Base-by-base conservation (phyloP, 2,797 vertebrate species). In the Chanos chanos region DNA sequence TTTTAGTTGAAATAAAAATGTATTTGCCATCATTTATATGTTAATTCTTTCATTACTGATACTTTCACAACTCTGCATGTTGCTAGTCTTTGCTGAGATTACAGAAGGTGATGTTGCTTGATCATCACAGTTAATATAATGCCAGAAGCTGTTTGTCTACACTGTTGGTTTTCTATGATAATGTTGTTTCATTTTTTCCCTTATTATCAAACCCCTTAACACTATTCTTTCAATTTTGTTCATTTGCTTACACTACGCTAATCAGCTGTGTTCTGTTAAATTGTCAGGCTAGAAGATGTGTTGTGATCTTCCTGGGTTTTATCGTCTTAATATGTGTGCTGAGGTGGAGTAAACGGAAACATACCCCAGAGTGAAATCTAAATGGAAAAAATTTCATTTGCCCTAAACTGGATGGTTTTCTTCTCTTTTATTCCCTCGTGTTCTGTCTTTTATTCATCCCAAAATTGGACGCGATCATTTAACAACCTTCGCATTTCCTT, bases 361-460 rank as follows among this genome's bases (percentile, higher is more conserved):
- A 63, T 33, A 66, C 57, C 71, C 13, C 66, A 64, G 68, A 75
- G 75, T 80, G 71, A 66, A 66, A 49, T 77, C 78, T 77, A 84
- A 81, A 86, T 84, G 79, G 86, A 72, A 82, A 72, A 70, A 77
- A 77, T 81, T 43, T 80, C 79, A 83, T 78, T 31, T 40, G 36
- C 19, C 25, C 13, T 10, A 16, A 24, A 45, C 16, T 25, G 39
- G 59, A 48, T 5, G 15, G 5, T 4, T 47, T 72, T 81, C 67
- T n/a, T n/a, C n/a, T n/a, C 59, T 25, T 60, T 72, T 71, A 67
- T 75, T 54, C 73, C 75, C 52, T 70, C 45, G 64, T 49, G 69
- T 75, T 37, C 80, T 75, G 61, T 72, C 47, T 56, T 51, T 63
- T 31, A 45, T 58, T 63, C 44, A 65, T 61, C 50, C 60, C 56